These are phyloP conservation scores for Momotus momota DNA, from an alignment of 2,797 vertebrate genomes.

Conservation along the genomic window DNA sequence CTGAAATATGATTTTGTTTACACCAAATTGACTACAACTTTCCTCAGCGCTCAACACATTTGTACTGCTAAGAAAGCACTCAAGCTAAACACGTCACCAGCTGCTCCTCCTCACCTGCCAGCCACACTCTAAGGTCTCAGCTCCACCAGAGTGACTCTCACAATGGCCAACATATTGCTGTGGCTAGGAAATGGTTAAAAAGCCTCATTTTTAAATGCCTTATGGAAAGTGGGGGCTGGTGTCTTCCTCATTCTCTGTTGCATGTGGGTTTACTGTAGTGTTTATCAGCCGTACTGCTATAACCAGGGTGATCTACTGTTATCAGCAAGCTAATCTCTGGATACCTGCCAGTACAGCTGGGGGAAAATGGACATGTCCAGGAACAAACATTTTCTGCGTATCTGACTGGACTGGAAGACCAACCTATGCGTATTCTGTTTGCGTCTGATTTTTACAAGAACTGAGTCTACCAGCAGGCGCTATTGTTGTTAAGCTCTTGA, in stretches of 20 bases:
- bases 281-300: neutral
- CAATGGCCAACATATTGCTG: neutral
- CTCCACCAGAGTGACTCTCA: neutral
- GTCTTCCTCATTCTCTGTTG: neutral
- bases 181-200: neutral
- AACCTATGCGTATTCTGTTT: neutral
- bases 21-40: neutral
- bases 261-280: neutral
- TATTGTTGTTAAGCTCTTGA: neutral
- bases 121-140: neutral
- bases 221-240: neutral
- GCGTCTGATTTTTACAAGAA: neutral
- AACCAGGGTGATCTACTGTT: neutral
- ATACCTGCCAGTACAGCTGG: fast-evolving
- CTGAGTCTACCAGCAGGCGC: neutral
- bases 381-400: neutral
- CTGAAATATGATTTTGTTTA: slow-evolving; percentile 12
- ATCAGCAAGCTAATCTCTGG: neutral
- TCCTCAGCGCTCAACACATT: neutral
- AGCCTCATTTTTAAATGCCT: neutral
- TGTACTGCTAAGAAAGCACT: neutral
- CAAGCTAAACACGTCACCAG: neutral
- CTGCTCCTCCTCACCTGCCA: neutral
- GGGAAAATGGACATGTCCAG: neutral
- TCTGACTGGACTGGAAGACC: neutral